These are phyloP conservation scores for Sturnira hondurensis DNA, from an alignment of 2,113 vertebrate species.

Conservation along the genomic window DNA sequence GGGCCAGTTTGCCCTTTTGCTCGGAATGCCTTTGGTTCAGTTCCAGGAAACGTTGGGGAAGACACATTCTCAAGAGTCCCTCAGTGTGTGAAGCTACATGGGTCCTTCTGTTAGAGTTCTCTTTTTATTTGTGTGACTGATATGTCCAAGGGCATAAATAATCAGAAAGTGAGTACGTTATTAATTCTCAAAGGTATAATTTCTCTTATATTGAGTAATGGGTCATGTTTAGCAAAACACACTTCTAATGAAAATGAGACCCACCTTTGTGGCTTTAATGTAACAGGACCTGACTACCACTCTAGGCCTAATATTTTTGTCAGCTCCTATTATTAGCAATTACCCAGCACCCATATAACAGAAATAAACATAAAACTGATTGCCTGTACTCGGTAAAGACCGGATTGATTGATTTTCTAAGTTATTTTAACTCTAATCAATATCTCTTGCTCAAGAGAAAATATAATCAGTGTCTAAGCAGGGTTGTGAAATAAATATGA, in stretches of 20 bases:
- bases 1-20: constrained; percentile 24
- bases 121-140: background rate
- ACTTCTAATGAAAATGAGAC: background rate
- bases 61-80: constrained; percentile 41
- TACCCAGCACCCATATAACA: background rate
- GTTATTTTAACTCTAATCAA: constrained; percentile 1
- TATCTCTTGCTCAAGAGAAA: constrained; percentile 6
- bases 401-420: background rate
- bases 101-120: background rate
- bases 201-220: background rate
- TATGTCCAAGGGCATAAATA: background rate
- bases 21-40: constrained; percentile 63
- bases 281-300: background rate
- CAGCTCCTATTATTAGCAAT: background rate
- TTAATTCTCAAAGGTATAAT: constrained; percentile 18
- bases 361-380: background rate
- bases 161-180: background rate
- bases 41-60: constrained; percentile 48
- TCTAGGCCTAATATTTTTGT: background rate
- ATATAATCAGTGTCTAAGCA: background rate
- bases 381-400: background rate
- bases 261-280: background rate
- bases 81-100: background rate
- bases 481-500: background rate
- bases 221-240: background rate